phyloP scores from a whole-genome alignment of 2,888 invertebrate species.

The Thysanoteuthis rhombus region DNA sequence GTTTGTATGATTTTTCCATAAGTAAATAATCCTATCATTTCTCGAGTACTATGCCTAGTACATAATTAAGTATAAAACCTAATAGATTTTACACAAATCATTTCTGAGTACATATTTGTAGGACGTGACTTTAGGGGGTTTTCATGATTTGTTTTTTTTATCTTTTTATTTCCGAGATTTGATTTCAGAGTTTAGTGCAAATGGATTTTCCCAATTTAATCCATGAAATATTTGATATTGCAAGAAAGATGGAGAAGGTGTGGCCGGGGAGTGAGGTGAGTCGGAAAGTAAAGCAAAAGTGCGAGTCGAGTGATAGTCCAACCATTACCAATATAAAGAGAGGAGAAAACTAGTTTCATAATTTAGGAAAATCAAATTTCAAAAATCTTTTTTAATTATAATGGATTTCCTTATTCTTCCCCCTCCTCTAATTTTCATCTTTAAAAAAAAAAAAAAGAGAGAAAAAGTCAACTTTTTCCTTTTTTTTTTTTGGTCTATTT shows the following conservation, averaged over 20 bases:
- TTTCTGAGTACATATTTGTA: too few species aligned
- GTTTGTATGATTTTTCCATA: too few species aligned
- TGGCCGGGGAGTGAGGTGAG: not conserved
- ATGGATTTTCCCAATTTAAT: not conserved
- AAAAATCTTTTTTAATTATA: not conserved
- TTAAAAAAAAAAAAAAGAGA: not conserved
- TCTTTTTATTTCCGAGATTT: not conserved
- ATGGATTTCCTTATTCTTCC: not conserved
- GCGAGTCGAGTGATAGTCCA: not conserved
- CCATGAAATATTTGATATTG: not conserved
- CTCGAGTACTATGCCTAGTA: too few species aligned
- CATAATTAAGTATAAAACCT: too few species aligned
- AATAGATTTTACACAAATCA: too few species aligned
- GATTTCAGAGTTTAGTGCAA: not conserved
- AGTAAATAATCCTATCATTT: too few species aligned
- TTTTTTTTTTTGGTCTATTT: too few species aligned
- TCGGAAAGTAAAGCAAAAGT: not conserved
- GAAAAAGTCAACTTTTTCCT: not conserved
- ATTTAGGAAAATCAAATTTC: not conserved
- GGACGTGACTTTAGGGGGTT: too few species aligned
- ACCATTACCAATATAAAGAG: not conserved
- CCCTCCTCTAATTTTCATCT: not conserved
- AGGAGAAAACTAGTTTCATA: not conserved
- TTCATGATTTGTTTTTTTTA: not conserved
- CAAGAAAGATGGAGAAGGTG: not conserved